Percentiles rank a stretch among this genome's conserved stretches.
Conservation (phyloP, 1,140 invertebrate species). For the Calliopsis andreniformis region DNA sequence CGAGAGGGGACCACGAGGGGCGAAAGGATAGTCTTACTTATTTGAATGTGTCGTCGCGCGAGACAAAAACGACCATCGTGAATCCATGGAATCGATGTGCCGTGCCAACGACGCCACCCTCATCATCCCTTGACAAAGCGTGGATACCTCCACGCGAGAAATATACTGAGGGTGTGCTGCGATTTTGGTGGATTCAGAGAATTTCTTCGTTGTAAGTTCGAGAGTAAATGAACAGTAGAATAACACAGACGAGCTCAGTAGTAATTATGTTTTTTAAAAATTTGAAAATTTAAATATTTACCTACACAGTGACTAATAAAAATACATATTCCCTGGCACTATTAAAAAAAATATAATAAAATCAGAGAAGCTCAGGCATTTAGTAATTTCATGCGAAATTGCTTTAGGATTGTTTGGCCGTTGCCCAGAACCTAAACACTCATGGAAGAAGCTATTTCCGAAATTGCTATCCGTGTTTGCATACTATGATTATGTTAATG, state of each 20-base stretch:
- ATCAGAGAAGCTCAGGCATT: neutral
- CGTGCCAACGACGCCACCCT: conserved; percentile 50
- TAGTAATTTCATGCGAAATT: conserved; percentile 30
- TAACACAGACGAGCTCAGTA: too few relatives aligned
- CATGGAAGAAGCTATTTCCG: conserved; percentile 22
- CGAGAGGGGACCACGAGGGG: conserved; percentile 53
- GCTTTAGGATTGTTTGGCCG: conserved; percentile 8
- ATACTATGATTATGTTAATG: conserved; percentile 45
- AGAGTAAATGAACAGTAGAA: too few relatives aligned
- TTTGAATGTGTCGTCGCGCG: conserved; percentile 80
- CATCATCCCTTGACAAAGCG: conserved; percentile 51
- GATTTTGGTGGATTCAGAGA: too few relatives aligned
- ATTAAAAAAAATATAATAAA: conserved; percentile 20
- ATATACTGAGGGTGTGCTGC: too few relatives aligned
- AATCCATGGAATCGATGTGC: conserved; percentile 77
- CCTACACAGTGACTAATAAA: too few relatives aligned
- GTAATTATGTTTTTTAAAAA: too few relatives aligned
- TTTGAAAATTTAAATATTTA: too few relatives aligned
- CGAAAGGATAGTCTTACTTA: conserved; percentile 72
- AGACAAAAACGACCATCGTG: conserved; percentile 75
- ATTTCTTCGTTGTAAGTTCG: too few relatives aligned
- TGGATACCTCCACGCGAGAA: too few relatives aligned
- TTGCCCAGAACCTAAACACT: conserved; percentile 33
- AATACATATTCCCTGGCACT: too few relatives aligned
- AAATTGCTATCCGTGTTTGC: conserved; percentile 38